Base-by-base conservation (phyloP, 2,113 vertebrate species). In the Turdus rufiventris region DNA sequence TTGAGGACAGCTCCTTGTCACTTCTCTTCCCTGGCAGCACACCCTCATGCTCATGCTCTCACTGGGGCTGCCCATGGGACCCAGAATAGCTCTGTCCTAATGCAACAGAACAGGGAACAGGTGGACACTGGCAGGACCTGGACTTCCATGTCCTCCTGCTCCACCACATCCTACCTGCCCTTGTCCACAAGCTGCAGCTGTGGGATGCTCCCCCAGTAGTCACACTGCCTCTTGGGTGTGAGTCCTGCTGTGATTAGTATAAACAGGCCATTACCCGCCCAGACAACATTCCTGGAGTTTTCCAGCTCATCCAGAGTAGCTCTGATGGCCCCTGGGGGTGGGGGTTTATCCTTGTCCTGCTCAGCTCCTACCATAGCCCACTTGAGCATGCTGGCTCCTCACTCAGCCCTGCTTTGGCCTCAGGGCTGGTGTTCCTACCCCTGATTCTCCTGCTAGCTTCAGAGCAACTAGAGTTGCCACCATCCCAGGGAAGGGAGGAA, bases 41-140 rank as follows among this genome's bases (percentile, higher is more conserved):
- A 11, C 11, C 6, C 4, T 47, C 0, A 0, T 45, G 77, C 23
- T 77, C 6, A 2, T 0, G 2, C 43, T 61, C 28, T 51, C 26
- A 38, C 12, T 20, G 5, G 45, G 38, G 34, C 31, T 61, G 88
- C 7, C 36, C 20, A 3, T 40, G 43, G 40, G 36, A 78, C 15
- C 19, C 48, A 2, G 12, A 53, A 48, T 57, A n/a, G 36, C 48
- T 88, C 62, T 20, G 2, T 90, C 54, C 38, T 75, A 8, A 61
- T 93, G 83, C 72, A 68, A 29, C 33, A 83, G 33, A 70, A 88
- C 4, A 11, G 9, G 7, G 19, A 9, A 25, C 21, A 51, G 15
- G 20, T 38, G 43, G 40, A 26, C 18, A 19, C 20, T 82, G 45
- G 40, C 50, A 79, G 72, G 67, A 85, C 23, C 23, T 10, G 0